A percentile compares a stretch with the other conserved stretches of the same genome.
These are phyloP conservation scores for Anseranas semipalmata DNA, from an alignment of 2,113 vertebrate species.

Conservation along the genomic window DNA sequence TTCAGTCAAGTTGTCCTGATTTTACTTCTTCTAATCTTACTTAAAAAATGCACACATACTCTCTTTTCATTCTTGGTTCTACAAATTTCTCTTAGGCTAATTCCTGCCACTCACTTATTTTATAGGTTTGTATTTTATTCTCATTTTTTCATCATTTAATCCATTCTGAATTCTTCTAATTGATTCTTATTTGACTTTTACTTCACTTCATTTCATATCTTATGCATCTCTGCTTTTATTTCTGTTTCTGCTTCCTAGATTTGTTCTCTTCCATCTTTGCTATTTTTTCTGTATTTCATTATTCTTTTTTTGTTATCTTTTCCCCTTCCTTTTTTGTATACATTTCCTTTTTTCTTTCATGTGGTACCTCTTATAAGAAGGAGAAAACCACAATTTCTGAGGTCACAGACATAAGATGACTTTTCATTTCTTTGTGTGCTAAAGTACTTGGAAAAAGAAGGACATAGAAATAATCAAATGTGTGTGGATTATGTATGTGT, in stretches of 20 bases:
- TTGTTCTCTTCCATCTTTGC: background rate
- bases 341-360: background rate
- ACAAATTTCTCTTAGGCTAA: background rate
- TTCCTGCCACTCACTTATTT: background rate
- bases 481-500: background rate
- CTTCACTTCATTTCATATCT: background rate
- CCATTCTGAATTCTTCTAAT: background rate
- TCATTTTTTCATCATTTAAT: background rate
- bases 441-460: background rate
- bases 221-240: background rate
- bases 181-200: background rate
- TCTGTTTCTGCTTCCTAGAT: background rate
- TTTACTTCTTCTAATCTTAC: conserved; percentile 5
- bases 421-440: background rate
- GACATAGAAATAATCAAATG: background rate
- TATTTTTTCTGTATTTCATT: background rate
- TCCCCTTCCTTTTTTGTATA: background rate
- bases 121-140: background rate
- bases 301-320: background rate
- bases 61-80: background rate
- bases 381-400: background rate
- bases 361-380: background rate
- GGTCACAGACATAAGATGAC: background rate
- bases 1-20: conserved; percentile 8
- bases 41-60: background rate